Evolutionary conservation across 2,797 vertebrate species (phyloP), one percentile per base, ranked within the genome.

Genomic region (Channallabes apus): DNA sequence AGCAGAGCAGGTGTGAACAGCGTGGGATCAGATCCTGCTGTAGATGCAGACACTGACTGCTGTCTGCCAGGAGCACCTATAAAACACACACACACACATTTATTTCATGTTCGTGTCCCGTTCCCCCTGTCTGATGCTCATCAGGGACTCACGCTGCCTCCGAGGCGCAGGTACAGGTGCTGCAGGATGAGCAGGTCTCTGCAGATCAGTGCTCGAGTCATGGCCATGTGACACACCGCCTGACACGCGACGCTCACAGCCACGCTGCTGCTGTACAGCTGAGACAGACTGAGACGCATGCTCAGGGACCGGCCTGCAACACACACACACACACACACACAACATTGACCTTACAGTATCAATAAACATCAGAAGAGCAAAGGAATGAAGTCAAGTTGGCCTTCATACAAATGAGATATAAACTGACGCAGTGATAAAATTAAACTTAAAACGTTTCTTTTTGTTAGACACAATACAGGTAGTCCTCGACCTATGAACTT

Each of bases 11-110:
- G 82, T 96, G 96, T 59, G 96, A 96, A 5, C 94, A 96, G 1
- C 97, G 96, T 80, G 97, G 97, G 35, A 99, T 95, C 82, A 98
- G 91, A 86, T 98, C 97, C 92, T 98, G 97, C 90, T 99, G 97
- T 15, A 97, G 94, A 89, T 98, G 97, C 85, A 98, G 94, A 27
- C 97, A 93, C 85, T 97, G 96, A 32, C 92, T 91, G 0, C 95
- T 95, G 0, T 94, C 94, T 69, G 95, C 96, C 71, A 96, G 90
- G 76, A 96, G 94, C 85, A 95, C 93, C 98, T 99, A 89, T 0
- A 24, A 24, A 17, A 80, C 14, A 80, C 58, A 85, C 59, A 73
- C 68, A 77, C 32, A 84, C 67, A 72, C 58, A 75, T 56, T 58
- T 22, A 76, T 22, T 35, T 22, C 35, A 58, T 22, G 54, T 4